phyloP scores from a whole-genome alignment of 30 jellyfish, hydroid and myxozoan genomes.

The Hydractinia symbiolongicarpus region DNA sequence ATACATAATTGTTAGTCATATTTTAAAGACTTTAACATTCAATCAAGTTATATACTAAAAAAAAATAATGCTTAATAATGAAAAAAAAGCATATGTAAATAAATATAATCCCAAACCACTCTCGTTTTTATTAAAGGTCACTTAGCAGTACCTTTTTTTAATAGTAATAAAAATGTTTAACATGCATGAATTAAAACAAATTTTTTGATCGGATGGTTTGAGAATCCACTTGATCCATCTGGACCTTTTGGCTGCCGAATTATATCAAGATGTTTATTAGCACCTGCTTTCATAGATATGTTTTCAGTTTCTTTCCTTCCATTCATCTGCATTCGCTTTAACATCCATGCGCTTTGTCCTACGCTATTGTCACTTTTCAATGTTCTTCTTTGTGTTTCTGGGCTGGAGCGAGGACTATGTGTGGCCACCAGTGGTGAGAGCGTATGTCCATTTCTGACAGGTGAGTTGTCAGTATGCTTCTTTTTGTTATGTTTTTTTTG shows the following conservation, averaged over 20 bases:
- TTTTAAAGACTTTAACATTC: no score
- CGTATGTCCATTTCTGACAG: constrained; percentile 20
- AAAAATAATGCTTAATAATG: no score
- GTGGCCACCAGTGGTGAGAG: constrained; percentile 81
- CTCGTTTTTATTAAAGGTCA: no score
- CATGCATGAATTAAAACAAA: constrained; percentile 27
- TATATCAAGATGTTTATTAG: constrained; percentile 44
- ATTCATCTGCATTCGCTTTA: constrained; percentile 54
- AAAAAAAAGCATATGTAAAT: no score
- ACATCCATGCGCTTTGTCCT: constrained; percentile 90
- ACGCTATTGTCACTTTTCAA: constrained; percentile 40
- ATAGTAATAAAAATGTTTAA: not conserved
- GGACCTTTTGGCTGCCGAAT: constrained; percentile 98
- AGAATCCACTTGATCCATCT: constrained; percentile 93
- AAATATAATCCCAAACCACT: no score
- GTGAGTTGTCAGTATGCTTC: constrained; percentile 17
- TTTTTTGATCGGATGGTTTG: constrained; percentile 31
- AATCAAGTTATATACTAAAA: no score
- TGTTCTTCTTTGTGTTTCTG: constrained; percentile 54
- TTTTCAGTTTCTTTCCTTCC: constrained; percentile 39
- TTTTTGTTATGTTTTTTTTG: constrained; percentile 34
- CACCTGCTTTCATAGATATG: constrained; percentile 45
- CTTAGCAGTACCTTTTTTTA: no score
- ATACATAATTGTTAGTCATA: no score
- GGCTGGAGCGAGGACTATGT: constrained; percentile 81